Evolutionary conservation across 2,797 vertebrate species (phyloP), one percentile per base, ranked within the genome.

Genomic region (Enteromius viviparus): DNA sequence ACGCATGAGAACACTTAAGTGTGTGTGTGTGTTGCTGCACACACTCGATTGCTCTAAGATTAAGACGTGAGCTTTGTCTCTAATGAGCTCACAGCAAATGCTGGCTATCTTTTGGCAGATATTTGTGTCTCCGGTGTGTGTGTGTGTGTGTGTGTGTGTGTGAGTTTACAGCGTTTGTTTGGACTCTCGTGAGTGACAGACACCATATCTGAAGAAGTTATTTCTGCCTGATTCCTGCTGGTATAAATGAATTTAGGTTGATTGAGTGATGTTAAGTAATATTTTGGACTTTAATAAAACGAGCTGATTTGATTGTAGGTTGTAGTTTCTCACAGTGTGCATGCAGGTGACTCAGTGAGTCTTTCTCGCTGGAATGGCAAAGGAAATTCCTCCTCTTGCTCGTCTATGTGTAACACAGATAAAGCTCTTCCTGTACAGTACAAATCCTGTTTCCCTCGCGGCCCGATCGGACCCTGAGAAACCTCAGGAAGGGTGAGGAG

Each of bases 361-460:
- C 85, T 93, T 90, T 91, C 92, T 88, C 82, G 90, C 90, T 89
- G 91, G 89, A 96, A 94, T 96, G 95, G 94, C 93, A 96, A 92
- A 97, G 97, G 97, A 99, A 98, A 97, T 97, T 96, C 96, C 97
- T 96, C 96, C 95, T 96, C 95, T 95, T 95, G 96, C 92, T 96
- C 97, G 95, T 94, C 96, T 97, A 97, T 95, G 93, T 97, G 96
- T 96, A 96, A 94, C 95, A 95, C 96, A 96, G 97, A 98, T 98
- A 97, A 98, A 98, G 96, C 96, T 94, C 93, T 98, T 98, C 97
- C 97, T 98, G 97, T 97, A 96, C 97, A 96, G 95, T 96, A 96
- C 95, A 97, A 97, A 96, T 96, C 96, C 96, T 95, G 96, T 97
- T 98, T 97, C 96, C 95, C 55, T 95, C 92, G 94, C 93, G 93